Conservation (phyloP, 1,140 invertebrate genomes). For the Pseudomyrmex flavicornis region DNA sequence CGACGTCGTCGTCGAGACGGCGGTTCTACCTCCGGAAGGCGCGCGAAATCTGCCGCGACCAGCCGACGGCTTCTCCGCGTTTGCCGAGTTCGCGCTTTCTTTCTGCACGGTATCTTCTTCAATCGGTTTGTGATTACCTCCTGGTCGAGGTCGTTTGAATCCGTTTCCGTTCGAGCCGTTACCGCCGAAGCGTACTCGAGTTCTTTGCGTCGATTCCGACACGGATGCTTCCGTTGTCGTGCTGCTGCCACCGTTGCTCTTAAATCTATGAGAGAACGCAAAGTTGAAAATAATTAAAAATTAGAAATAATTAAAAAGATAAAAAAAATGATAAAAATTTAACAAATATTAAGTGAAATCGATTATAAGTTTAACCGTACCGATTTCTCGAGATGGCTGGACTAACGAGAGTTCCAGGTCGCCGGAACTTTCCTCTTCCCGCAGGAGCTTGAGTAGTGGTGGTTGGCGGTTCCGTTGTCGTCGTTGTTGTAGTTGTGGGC, state of each 20-base stretch:
- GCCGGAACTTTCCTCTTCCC: conserved; percentile 83
- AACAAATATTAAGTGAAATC: too few relatives aligned
- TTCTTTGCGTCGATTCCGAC: conserved; percentile 74
- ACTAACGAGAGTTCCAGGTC: conserved; percentile 75
- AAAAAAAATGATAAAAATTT: neutral
- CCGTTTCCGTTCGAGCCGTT: conserved; percentile 50
- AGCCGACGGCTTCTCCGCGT: conserved; percentile 72
- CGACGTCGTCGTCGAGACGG: conserved; percentile 80
- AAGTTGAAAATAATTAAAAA: too few relatives aligned
- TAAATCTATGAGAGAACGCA: conserved; percentile 71
- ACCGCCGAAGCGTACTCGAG: conserved; percentile 77
- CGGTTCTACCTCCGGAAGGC: conserved; percentile 59
- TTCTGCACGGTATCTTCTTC: conserved; percentile 79
- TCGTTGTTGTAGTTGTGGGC: conserved; percentile 84
- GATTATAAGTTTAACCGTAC: conserved; percentile 47
- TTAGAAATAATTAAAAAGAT: too few relatives aligned
- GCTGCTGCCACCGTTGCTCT: conserved; percentile 69
- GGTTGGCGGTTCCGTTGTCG: conserved; percentile 79
- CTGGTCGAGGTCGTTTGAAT: conserved; percentile 79
- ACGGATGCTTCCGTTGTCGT: conserved; percentile 74
- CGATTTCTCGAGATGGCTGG: conserved; percentile 77
- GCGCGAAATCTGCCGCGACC: conserved; percentile 78
- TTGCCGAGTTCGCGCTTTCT: conserved; percentile 71
- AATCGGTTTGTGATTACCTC: conserved; percentile 69
- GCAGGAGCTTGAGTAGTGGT: conserved; percentile 74